Base-by-base conservation (phyloP, 2,797 vertebrate genomes). In the Takifugu rubripes region DNA sequence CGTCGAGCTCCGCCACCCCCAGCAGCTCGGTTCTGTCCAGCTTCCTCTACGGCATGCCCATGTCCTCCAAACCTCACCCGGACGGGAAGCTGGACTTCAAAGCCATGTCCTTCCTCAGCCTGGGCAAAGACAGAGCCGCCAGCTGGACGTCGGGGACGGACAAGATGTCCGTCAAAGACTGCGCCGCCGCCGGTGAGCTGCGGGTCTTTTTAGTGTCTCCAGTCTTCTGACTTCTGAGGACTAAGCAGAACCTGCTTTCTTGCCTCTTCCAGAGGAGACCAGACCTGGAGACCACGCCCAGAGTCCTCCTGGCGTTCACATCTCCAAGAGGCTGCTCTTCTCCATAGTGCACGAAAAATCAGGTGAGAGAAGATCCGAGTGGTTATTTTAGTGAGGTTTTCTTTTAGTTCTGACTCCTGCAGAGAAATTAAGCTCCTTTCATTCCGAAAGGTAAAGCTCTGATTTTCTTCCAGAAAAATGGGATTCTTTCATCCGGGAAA, bases 261-360 rank as follows among this genome's bases (percentile, higher is more conserved):
- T 9, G 5, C 44, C 15, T 46, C n/a, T n/a, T 46, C n/a, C 83
- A 98, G 96, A 95, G 78, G 94, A 96, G 79, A 91, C 91, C 83
- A 85, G 92, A 56, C 70, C 92, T 0, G 90, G 90, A 36, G 92
- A 93, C 21, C 83, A 88, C 47, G 91, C 92, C 53, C 95, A 95
- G 63, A 96, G 94, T 69, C 93, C 96, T 61, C 93, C 97, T 67
- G 95, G 95, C 3, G 82, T 96, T 72, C 96, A 97, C 55, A 93
- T 97, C 2, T 98, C 96, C 36, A 99, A 98, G 81, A 92, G 95
- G 58, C 93, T 98, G n/a, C 94, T 99, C 55, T 99, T 99, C 86
- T 98, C 97, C 72, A 98, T 99, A 0, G 96, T 98, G 60, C 96
- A 99, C 0, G 96, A 99, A 87, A 98, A 96, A 89, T 95, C 97